Evolutionary conservation across 1,140 invertebrate species (phyloP).

Genomic region (Riptortus pedestris): DNA sequence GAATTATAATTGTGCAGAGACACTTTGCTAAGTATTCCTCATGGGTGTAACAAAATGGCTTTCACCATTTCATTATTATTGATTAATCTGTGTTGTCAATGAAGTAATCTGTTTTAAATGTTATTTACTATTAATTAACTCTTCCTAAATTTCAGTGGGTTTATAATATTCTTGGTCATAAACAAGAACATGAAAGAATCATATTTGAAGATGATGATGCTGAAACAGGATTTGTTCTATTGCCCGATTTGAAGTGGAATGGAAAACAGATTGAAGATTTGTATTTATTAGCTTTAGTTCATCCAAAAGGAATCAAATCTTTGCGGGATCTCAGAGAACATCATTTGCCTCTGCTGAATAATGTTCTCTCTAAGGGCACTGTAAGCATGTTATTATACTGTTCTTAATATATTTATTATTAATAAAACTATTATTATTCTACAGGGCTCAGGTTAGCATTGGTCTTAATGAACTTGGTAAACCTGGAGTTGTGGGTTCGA

Average conservation of each 20-base stretch:
- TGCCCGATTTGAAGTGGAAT: constrained; percentile 94
- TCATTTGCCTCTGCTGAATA: constrained; percentile 74
- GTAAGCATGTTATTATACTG: constrained; percentile 40
- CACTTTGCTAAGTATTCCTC: too few species aligned
- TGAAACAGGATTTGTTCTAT: constrained; percentile 71
- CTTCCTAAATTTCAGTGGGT: constrained; percentile 95
- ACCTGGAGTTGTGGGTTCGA: too few species aligned
- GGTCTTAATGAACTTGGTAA: too few species aligned
- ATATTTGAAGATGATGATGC: constrained; percentile 72
- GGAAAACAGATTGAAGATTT: constrained; percentile 61
- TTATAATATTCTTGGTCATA: constrained; percentile 87
- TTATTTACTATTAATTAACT: too few species aligned
- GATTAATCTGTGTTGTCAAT: too few species aligned
- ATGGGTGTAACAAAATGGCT: too few species aligned
- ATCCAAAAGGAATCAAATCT: constrained; percentile 62
- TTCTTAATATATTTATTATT: not conserved
- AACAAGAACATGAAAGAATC: constrained; percentile 76
- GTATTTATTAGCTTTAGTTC: constrained; percentile 72
- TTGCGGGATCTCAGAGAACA: constrained; percentile 65
- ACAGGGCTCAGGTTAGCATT: too few species aligned
- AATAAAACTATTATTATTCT: too few species aligned
- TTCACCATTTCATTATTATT: too few species aligned
- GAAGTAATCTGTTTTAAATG: too few species aligned
- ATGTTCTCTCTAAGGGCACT: constrained; percentile 59
- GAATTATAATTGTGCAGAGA: too few species aligned